These are phyloP conservation scores for Etheostoma nigrum DNA, from an alignment of 2,797 vertebrate genomes.

Conservation along the genomic window DNA sequence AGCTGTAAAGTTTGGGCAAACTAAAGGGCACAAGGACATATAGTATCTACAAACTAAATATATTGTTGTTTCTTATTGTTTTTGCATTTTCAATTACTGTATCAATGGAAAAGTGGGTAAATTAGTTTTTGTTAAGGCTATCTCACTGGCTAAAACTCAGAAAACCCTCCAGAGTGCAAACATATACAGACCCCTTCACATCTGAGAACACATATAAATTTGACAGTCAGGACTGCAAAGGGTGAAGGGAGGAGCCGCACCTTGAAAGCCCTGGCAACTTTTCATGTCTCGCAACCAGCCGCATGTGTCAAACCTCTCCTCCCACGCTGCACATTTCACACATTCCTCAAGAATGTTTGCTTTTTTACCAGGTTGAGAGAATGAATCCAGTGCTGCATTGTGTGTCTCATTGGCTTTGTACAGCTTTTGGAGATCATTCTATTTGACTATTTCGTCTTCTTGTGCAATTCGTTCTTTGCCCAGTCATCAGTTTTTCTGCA, in stretches of 20 bases:
- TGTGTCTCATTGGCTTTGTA: constrained; percentile 40
- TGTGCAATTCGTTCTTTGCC: constrained; percentile 70
- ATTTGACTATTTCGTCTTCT: constrained; percentile 57
- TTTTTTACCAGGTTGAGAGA: constrained; percentile 69
- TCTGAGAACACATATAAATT: constrained; percentile 59
- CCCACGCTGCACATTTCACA: constrained; percentile 81
- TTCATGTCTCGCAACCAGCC: constrained; percentile 75
- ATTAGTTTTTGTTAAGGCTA: neutral
- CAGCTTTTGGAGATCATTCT: constrained; percentile 20
- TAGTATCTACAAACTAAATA: too few species aligned
- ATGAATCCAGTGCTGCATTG: constrained; percentile 60
- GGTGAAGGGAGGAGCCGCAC: constrained; percentile 72
- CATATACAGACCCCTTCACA: constrained; percentile 39
- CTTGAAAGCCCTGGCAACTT: constrained; percentile 77
- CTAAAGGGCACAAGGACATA: neutral
- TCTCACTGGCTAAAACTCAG: constrained; percentile 13
- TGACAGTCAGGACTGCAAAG: constrained; percentile 66
- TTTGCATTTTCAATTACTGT: neutral
- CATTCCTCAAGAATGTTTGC: constrained; percentile 79
- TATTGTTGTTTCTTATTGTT: neutral
- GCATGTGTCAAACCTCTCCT: constrained; percentile 78
- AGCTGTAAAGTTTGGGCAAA: neutral
- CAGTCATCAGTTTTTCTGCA: constrained; percentile 76
- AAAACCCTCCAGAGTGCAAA: constrained; percentile 51
- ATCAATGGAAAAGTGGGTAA: neutral